Conservation (phyloP, 1,140 invertebrate genomes). For the Drosophila tani region DNA sequence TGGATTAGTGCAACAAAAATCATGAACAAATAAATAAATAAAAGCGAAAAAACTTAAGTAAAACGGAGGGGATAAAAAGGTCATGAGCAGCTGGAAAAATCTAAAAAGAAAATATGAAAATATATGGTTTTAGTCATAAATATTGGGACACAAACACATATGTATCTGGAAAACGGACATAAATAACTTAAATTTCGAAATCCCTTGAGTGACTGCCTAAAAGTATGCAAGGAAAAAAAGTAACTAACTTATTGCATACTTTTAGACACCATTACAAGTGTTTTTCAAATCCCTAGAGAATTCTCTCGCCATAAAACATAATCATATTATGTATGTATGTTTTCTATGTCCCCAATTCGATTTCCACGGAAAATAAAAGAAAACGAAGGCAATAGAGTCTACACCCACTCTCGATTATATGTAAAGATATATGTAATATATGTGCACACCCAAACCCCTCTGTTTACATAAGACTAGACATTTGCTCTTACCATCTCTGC, state of each 20-base stretch:
- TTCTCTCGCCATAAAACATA: background rate
- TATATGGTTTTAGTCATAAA: constrained; percentile 23
- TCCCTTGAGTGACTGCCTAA: background rate
- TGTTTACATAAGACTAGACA: constrained; percentile 71
- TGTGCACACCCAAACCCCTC: constrained; percentile 1
- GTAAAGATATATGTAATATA: constrained; percentile 5
- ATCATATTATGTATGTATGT: background rate
- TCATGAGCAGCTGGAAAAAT: constrained; percentile 1
- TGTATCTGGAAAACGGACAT: background rate
- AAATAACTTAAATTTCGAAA: constrained; percentile 9
- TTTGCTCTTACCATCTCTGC: constrained; percentile 28
- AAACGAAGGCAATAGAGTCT: background rate
- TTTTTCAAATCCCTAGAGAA: background rate
- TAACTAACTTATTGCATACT: background rate
- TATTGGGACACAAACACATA: constrained; percentile 1
- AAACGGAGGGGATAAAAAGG: constrained; percentile 3
- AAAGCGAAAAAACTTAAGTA: constrained; percentile 12
- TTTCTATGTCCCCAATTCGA: constrained; percentile 1
- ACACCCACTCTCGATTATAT: constrained; percentile 3
- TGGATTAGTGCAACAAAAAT: constrained; percentile 30
- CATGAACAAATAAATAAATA: constrained; percentile 1
- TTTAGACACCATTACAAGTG: background rate
- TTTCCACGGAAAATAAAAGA: background rate
- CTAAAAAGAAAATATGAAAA: constrained; percentile 11
- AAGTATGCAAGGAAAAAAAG: background rate